Percentiles rank a stretch among this genome's conserved stretches.
Evolutionary conservation across 92 coral and sea anemone genomes (phyloP).

Genomic region (Zoanthus sansibaricus): DNA sequence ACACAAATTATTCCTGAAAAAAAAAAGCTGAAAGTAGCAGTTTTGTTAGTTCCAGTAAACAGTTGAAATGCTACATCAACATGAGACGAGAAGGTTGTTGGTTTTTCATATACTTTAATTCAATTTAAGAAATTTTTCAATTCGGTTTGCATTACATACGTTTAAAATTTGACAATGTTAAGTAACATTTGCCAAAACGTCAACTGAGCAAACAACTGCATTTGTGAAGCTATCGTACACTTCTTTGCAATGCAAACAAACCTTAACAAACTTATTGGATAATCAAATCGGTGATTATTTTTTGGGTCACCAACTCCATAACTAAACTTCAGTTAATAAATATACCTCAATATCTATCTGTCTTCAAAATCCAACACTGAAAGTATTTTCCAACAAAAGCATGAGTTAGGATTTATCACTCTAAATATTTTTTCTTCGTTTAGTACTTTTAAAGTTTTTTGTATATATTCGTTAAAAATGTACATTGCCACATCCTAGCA

Average conservation of each 20-base stretch:
- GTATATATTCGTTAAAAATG: conserved; percentile 12
- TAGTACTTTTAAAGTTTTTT: conserved; percentile 11
- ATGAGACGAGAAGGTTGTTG: background rate
- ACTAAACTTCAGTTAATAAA: background rate
- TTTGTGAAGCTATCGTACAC: background rate
- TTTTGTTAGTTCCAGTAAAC: no score
- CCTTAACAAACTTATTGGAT: background rate
- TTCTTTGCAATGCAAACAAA: background rate
- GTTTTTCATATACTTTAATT: background rate
- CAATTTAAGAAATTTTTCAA: conserved; percentile 13
- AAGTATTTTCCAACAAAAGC: background rate
- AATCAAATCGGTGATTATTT: background rate
- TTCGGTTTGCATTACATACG: conserved; percentile 32
- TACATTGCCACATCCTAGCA: background rate
- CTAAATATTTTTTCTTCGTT: conserved; percentile 1
- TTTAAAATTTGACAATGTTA: conserved; percentile 14
- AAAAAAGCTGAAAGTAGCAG: no score
- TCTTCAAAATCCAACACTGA: background rate
- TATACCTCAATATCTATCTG: background rate
- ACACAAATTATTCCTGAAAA: no score
- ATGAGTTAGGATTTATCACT: background rate
- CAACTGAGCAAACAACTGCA: background rate
- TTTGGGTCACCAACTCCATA: background rate
- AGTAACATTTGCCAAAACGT: background rate
- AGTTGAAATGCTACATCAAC: background rate